Percentiles rank a stretch among this genome's conserved stretches.
phyloP scores from a whole-genome alignment of 2,888 invertebrate genomes.

The Hemistola chrysoprasaria region DNA sequence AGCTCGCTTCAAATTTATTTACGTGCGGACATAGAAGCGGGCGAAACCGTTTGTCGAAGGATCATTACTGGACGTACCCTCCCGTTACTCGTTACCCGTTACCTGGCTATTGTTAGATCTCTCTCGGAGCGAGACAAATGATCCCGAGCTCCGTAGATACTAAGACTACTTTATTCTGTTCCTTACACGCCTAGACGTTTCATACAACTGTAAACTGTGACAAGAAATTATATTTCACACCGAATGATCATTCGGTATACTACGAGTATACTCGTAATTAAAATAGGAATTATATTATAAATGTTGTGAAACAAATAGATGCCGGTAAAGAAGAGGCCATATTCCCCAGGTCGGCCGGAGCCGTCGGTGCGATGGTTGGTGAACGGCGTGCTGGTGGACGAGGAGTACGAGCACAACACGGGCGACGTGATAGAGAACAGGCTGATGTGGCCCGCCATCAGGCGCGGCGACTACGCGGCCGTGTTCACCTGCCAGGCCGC shows the following conservation, averaged over 20 bases:
- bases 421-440: conserved; percentile 94
- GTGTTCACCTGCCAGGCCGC: conserved; percentile 94
- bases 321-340: too few species aligned
- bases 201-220: too few species aligned
- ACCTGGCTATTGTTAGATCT: conserved; percentile 15
- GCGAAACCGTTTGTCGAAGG: conserved; percentile 39
- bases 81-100: not conserved
- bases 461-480: conserved; percentile 90
- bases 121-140: conserved; percentile 9
- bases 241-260: too few species aligned
- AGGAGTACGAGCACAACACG: conserved; percentile 91
- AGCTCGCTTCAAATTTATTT: conserved; percentile 49
- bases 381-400: conserved; percentile 90
- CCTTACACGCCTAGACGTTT: not conserved
- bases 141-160: not conserved
- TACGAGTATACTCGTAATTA: too few species aligned
- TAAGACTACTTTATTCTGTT: not conserved
- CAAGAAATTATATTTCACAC: too few species aligned
- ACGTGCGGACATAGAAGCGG: conserved; percentile 35
- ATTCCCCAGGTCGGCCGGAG: conserved; percentile 87
- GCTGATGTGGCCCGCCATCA: conserved; percentile 87
- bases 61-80: conserved; percentile 29
- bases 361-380: conserved; percentile 92
- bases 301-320: too few species aligned
- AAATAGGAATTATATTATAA: too few species aligned